Conservation (phyloP, 2,797 vertebrate genomes). For the Gymnoscopelus microlampas region DNA sequence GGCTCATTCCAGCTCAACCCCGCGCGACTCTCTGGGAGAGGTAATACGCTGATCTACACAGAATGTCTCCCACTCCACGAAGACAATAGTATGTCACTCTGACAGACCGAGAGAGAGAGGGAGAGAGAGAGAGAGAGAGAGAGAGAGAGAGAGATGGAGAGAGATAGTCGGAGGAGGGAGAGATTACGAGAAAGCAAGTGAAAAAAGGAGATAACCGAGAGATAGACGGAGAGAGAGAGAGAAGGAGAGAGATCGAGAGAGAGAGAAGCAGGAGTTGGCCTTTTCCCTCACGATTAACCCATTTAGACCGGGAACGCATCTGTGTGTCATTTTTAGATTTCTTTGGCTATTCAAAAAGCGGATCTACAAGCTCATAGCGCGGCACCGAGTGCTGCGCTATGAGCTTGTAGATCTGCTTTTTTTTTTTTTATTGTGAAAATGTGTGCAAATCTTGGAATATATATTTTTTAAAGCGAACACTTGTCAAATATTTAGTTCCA, state of each 20-base stretch:
- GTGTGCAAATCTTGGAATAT: no score
- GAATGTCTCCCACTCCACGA: constrained; percentile 42
- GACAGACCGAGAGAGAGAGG: background rate
- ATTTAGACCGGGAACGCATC: no score
- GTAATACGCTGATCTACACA: constrained; percentile 58
- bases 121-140: background rate
- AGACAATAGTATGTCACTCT: constrained; percentile 45
- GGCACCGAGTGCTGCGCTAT: no score
- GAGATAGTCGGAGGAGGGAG: constrained; percentile 7
- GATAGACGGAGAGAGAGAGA: background rate
- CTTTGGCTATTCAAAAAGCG: no score
- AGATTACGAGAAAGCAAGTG: constrained; percentile 13
- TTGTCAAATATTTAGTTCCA: no score
- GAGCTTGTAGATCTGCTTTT: no score
- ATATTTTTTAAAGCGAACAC: no score
- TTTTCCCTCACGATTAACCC: constrained; percentile 70
- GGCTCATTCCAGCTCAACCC: constrained; percentile 40
- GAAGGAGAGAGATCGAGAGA: background rate
- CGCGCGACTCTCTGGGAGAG: constrained; percentile 33
- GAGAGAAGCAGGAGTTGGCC: constrained; percentile 52
- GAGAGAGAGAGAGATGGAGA: constrained; percentile 2
- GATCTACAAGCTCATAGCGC: no score
- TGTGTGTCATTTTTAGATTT: no score
- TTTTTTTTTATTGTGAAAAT: no score
- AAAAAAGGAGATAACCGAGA: constrained; percentile 1